Conservation (phyloP, 1,140 invertebrate genomes). For the Drosophila sechellia region DNA sequence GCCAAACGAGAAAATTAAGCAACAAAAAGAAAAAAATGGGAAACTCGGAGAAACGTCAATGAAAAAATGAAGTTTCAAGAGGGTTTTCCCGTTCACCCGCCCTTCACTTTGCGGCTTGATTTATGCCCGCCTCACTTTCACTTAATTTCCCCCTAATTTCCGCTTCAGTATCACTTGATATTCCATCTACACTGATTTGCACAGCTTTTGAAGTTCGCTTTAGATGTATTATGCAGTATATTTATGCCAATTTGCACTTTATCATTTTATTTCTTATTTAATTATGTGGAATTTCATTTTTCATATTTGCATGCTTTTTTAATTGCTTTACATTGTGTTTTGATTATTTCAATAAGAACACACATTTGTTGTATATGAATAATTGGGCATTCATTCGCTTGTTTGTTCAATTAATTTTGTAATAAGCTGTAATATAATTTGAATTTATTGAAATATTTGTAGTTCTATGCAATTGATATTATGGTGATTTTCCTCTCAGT, state of each 20-base stretch:
- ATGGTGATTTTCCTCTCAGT: not conserved
- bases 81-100: not conserved
- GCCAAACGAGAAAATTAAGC: conserved; percentile 10
- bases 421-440: not conserved
- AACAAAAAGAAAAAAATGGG: not conserved
- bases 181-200: not conserved
- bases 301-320: conserved; percentile 5
- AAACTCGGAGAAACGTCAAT: conserved; percentile 6
- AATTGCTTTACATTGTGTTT: not conserved
- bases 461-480: not conserved
- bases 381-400: too few relatives aligned
- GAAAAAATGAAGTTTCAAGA: conserved; percentile 42
- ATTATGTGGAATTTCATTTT: not conserved
- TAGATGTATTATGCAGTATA: conserved; percentile 6
- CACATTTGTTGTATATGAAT: not conserved
- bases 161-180: conserved; percentile 15
- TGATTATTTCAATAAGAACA: not conserved
- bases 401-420: not conserved
- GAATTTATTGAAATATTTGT: too few relatives aligned
- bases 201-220: not conserved
- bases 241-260: not conserved
- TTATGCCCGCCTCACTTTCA: conserved; percentile 41
- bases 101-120: conserved; percentile 32
- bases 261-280: conserved; percentile 3
- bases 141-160: conserved; percentile 41